These are phyloP conservation scores for Ibycter americanus DNA, from an alignment of 2,797 vertebrate genomes.

Conservation along the genomic window DNA sequence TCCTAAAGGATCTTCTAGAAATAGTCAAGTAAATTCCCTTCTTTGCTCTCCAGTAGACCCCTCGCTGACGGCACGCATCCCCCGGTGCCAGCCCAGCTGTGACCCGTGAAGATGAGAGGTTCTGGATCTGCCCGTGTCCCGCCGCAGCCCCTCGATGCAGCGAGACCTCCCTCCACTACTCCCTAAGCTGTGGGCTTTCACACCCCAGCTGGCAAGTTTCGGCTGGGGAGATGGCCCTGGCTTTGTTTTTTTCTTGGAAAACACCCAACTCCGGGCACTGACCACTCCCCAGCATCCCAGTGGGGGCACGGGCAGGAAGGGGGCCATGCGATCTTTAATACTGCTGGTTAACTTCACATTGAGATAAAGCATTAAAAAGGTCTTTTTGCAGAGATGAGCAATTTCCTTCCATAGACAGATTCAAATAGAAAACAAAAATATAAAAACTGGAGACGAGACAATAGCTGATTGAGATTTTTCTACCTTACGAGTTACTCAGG, in stretches of 20 bases:
- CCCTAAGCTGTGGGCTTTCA: neutral
- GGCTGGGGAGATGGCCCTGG: neutral
- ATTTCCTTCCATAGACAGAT: conserved; percentile 38
- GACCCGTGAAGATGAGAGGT: neutral
- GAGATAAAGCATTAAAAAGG: neutral
- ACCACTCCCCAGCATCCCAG: neutral
- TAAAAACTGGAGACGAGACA: neutral
- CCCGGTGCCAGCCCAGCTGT: rapidly evolving
- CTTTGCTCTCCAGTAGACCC: neutral
- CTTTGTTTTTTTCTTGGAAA: neutral
- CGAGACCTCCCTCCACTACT: neutral
- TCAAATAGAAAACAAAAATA: neutral
- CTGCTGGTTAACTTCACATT: conserved; percentile 32
- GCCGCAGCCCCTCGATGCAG: rapidly evolving
- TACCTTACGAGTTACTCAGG: neutral
- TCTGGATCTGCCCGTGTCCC: neutral
- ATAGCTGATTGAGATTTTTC: neutral
- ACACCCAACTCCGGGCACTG: rapidly evolving
- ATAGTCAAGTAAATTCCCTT: conserved; percentile 36
- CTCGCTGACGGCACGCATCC: neutral
- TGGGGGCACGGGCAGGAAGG: neutral
- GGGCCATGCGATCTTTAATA: neutral
- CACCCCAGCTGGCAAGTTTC: neutral
- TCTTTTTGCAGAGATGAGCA: conserved; percentile 2
- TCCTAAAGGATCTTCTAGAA: neutral